These are phyloP conservation scores for Ophion costatus DNA, from an alignment of 2,888 invertebrate genomes.

Conservation along the genomic window DNA sequence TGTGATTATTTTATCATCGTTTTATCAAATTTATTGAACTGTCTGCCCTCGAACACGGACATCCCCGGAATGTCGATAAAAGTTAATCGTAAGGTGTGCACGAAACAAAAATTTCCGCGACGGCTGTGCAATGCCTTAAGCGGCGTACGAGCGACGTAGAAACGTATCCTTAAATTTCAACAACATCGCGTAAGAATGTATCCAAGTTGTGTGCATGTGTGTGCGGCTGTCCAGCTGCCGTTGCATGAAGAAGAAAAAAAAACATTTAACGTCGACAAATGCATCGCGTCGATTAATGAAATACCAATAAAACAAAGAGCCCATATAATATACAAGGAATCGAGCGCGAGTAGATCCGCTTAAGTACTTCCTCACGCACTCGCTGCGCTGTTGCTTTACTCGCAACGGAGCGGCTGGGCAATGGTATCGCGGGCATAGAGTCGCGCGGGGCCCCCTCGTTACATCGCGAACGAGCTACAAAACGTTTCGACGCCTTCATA, in stretches of 20 bases:
- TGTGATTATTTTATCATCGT: not conserved
- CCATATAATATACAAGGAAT: slow-evolving; percentile 60
- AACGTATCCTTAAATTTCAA: slow-evolving; percentile 17
- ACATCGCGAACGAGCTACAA: slow-evolving; percentile 49
- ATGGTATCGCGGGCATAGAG: slow-evolving; percentile 23
- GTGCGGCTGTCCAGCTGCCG: slow-evolving; percentile 36
- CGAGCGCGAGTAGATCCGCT: slow-evolving; percentile 43
- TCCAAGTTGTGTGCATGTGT: not conserved
- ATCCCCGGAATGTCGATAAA: slow-evolving; percentile 2
- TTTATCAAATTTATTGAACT: not conserved
- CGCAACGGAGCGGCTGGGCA: too few species aligned
- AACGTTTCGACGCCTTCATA: slow-evolving; percentile 54
- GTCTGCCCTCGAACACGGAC: not conserved
- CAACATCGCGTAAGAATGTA: slow-evolving; percentile 30
- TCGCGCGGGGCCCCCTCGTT: slow-evolving; percentile 33
- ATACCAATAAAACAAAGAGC: slow-evolving; percentile 73
- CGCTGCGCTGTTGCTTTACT: not conserved
- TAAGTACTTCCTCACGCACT: slow-evolving; percentile 41
- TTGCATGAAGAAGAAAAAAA: not conserved
- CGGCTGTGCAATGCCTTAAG: not conserved
- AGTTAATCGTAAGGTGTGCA: not conserved
- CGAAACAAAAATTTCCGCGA: not conserved
- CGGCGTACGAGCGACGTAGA: not conserved
- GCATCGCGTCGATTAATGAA: slow-evolving; percentile 76
- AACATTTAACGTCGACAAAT: slow-evolving; percentile 72